Conservation (phyloP, 2,113 vertebrate genomes). For the Notarius lentiginosus region DNA sequence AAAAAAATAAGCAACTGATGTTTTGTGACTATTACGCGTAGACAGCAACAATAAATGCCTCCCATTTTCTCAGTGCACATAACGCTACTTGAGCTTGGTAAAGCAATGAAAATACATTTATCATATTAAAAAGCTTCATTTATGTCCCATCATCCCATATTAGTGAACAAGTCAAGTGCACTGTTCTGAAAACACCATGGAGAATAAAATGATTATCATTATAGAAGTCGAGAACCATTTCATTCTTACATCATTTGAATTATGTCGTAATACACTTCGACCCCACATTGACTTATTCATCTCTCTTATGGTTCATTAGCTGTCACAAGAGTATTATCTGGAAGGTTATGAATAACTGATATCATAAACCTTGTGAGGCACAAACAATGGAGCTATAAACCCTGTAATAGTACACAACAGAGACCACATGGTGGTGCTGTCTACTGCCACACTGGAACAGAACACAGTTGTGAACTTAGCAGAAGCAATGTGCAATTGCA, state of each 20-base stretch:
- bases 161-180: constrained; percentile 11
- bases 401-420: neutral
- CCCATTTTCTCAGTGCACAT: neutral
- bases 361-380: constrained; percentile 2
- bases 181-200: constrained; percentile 14
- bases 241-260: constrained; percentile 9
- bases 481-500: neutral
- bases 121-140: constrained; percentile 19
- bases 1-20: neutral
- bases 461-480: neutral
- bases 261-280: constrained; percentile 7
- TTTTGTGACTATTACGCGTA: neutral
- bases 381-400: neutral
- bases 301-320: constrained; percentile 32
- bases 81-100: constrained; percentile 2
- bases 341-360: constrained; percentile 31
- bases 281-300: constrained; percentile 8
- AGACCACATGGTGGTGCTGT: constrained; percentile 42
- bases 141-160: neutral
- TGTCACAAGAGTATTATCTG: constrained; percentile 9
- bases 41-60: neutral
- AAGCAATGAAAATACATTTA: constrained; percentile 3
- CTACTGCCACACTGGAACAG: neutral
- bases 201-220: constrained; percentile 31
- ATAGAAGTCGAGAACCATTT: constrained; percentile 8